phyloP scores from a whole-genome alignment of 2,888 invertebrate genomes.

The Portevinia maculata region DNA sequence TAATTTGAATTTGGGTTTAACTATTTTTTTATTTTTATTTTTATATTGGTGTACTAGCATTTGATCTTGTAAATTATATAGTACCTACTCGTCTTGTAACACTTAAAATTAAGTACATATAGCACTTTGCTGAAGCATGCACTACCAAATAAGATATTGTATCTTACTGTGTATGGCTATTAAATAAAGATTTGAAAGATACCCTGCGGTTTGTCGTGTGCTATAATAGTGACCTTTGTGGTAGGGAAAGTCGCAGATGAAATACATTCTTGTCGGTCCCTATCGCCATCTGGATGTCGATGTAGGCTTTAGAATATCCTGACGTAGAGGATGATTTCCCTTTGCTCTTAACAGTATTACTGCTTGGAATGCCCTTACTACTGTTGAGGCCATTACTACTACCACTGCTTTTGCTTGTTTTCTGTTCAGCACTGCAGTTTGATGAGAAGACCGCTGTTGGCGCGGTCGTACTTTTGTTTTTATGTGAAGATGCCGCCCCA shows the following conservation, averaged over 20 bases:
- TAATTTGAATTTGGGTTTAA: too few species aligned
- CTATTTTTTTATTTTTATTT: too few species aligned
- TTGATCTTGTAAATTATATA: too few species aligned
- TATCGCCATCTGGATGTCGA: constrained; percentile 50
- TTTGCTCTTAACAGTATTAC: constrained; percentile 45
- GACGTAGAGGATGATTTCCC: constrained; percentile 60
- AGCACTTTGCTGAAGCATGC: too few species aligned
- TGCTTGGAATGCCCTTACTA: constrained; percentile 49
- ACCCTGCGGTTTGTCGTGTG: constrained; percentile 36
- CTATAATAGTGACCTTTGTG: not conserved
- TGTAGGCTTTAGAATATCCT: constrained; percentile 57
- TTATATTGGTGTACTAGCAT: too few species aligned
- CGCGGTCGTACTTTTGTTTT: constrained; percentile 33
- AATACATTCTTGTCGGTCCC: constrained; percentile 46
- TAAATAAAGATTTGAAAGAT: too few species aligned
- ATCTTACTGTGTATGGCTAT: too few species aligned
- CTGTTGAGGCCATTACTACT: constrained; percentile 43
- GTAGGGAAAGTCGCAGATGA: constrained; percentile 9
- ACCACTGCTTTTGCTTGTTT: constrained; percentile 36
- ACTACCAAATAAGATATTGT: too few species aligned
- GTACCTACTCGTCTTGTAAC: too few species aligned
- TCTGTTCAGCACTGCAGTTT: constrained; percentile 3
- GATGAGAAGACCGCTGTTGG: not conserved
- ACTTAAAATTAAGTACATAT: too few species aligned
- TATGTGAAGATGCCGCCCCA: constrained; percentile 38